Base-by-base conservation (phyloP, 2,113 vertebrate species). In the Oncorhynchus clarkii region DNA sequence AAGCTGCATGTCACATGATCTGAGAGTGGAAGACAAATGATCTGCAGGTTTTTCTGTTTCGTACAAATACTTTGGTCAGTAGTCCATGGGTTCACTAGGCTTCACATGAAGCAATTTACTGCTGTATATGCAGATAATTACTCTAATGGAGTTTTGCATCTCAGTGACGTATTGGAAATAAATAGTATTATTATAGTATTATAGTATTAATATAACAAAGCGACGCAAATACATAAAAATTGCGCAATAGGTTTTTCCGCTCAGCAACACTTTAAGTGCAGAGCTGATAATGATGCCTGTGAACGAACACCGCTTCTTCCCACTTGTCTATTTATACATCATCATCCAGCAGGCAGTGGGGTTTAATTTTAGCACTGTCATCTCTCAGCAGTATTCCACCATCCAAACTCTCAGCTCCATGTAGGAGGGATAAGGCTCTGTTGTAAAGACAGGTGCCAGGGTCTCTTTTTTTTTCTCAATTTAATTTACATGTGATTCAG, bases 281-380 rank as follows among this genome's bases (percentile, higher is more conserved):
- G 34, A 16, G 16, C 69, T 67, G 73, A 76, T 84, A 82, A 78
- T 66, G 78, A 86, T 82, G 84, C 76, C 79, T 88, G 78, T 57
- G 24, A 85, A 45, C 39, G 39, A 45, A 78, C 62, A 78, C 71
- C 2, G 9, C 39, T 75, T 82, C 81, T 79, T 86, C 85, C 86
- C 81, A 86, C 82, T 80, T 79, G 83, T 87, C 90, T 91, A 91
- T 88, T 89, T 90, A 90, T 92, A 92, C 86, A 86, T 78, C 78
- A 74, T 84, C 81, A 87, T 84, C 82, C 24, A 79, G 77, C 73
- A 48, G 83, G 80, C 84, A 65, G 85, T 27, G 80, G 24, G 7
- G 83, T 88, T 90, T 91, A 89, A 92, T 88, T 91, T 91, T 91
- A 92, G 91, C 88, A 70, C 83, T 71, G 87, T 89, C 88, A 90